Evolutionary conservation across 2,797 vertebrate genomes (phyloP), one percentile per base, ranked within the genome.

Genomic region (Alectoris magna): DNA sequence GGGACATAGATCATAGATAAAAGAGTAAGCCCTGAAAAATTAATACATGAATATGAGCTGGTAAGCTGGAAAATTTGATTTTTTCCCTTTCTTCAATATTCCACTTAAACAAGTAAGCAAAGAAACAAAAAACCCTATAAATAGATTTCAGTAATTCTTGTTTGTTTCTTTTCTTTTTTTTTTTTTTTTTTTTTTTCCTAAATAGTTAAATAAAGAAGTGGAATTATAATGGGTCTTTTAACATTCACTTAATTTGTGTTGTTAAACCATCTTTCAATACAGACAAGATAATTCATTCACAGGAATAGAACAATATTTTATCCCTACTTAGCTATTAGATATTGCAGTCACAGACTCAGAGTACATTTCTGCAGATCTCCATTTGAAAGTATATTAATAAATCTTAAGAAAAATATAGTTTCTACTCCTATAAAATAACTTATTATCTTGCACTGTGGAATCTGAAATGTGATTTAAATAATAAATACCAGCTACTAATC

Each of bases 391-490:
- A 19, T 0, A 0, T 39, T 92, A 86, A 90, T 78, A 94, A 73
- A 88, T 84, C 64, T 55, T 21, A 67, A 6, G 60, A 78, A 93
- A 83, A 94, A 76, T 44, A 60, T 4, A 62, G 19, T 38, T 92
- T 79, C 58, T 84, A 2, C 63, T 91, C 48, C 46, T 64, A 36
- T 67, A 56, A 73, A 88, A 59, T 49, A 93, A 27, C 41, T 90
- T 80, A 84, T 88, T 93, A 87, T 31, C 55, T 84, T 71, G 4
- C 46, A 44, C 29, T 71, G 24, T 82, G 44, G 69, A 94, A 76
- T 83, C 26, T 79, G 68, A 92, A 76, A 82, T 76, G 31, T 38
- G 64, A 63, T 87, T 96, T 95, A 90, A 94, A 86, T 78, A 87
- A 74, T 76, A 73, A 64, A 88, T 78, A 81, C n/a, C 21, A 43